A percentile compares a stretch with the other conserved stretches of the same genome.
Conservation (phyloP, 2,113 vertebrate genomes). For the Eublepharis macularius region DNA sequence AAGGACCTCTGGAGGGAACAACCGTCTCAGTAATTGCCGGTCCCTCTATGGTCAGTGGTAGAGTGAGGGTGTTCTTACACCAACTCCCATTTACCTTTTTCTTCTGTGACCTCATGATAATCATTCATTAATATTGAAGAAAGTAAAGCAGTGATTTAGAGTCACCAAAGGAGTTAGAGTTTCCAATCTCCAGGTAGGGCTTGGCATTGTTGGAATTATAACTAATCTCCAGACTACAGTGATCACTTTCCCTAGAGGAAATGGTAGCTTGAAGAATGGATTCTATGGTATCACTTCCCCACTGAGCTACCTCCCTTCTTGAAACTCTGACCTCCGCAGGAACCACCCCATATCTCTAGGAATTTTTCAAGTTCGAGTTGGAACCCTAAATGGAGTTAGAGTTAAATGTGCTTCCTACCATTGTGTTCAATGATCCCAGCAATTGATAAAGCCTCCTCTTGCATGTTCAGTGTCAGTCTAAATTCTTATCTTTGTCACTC, state of each 20-base stretch:
- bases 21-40: conserved; percentile 12
- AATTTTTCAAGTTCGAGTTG: not conserved
- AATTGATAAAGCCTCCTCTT: not conserved
- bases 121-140: not conserved
- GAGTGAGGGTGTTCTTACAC: not conserved
- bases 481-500: not conserved
- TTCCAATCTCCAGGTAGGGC: too few relatives aligned
- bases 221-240: too few relatives aligned
- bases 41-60: not conserved
- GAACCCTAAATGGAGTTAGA: too few relatives aligned
- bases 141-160: not conserved
- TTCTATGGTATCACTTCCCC: too few relatives aligned
- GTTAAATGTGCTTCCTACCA: too few relatives aligned
- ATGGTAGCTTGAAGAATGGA: too few relatives aligned
- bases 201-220: too few relatives aligned
- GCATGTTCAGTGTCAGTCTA: too few relatives aligned
- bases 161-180: not conserved
- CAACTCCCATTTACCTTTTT: not conserved
- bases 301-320: too few relatives aligned
- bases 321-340: too few relatives aligned
- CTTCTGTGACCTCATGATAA: not conserved
- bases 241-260: too few relatives aligned
- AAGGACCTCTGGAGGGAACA: too few relatives aligned
- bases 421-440: not conserved
- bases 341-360: not conserved